Base-by-base conservation (phyloP, 2,113 vertebrate species). In the Willisornis vidua region DNA sequence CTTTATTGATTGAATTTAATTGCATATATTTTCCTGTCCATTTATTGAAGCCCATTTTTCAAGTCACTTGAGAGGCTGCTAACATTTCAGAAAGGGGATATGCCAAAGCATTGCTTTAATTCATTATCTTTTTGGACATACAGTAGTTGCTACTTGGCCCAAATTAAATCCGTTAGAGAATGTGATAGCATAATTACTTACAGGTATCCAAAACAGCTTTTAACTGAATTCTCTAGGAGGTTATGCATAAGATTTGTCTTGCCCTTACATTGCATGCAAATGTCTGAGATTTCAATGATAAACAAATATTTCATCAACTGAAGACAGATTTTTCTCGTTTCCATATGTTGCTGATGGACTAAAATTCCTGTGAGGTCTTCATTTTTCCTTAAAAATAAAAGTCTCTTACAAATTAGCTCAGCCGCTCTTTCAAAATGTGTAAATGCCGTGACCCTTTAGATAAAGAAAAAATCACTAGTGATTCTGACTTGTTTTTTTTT, bases 71-170 rank as follows among this genome's bases (percentile, higher is more conserved):
- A 98, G 97, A 98, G 97, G 93, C 96, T 95, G 96, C 96, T 98
- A 96, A 94, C 90, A 92, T 98, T 98, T 98, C 97, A 97, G 98
- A 98, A 98, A 98, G 96, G 92, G 95, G 97, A 98, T 97, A 98
- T 96, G 96, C 90, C 96, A 97, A 95, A 97, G 97, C 90, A 95
- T 97, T 95, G 96, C 93, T 98, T 98, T 98, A 98, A 98, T 98
- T 98, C 98, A 98, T 98, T 98, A 98, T 98, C 97, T 97, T 97
- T 84, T 97, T 96, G 96, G 97, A 97, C 92, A 96, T 94, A 93
- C 93, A 95, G 96, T 96, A 97, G 97, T 97, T 97, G 97, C 88
- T 97, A 94, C 96, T 97, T 95, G 95, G 94, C 97, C 97, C 85
- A 67, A 97, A 97, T 97, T 98, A 98, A 97, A 98, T 97, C 97